A percentile compares a stretch with the other conserved stretches of the same genome.
Evolutionary conservation across 2,888 invertebrate species (phyloP).

Genomic region (Antheraea yamamai): DNA sequence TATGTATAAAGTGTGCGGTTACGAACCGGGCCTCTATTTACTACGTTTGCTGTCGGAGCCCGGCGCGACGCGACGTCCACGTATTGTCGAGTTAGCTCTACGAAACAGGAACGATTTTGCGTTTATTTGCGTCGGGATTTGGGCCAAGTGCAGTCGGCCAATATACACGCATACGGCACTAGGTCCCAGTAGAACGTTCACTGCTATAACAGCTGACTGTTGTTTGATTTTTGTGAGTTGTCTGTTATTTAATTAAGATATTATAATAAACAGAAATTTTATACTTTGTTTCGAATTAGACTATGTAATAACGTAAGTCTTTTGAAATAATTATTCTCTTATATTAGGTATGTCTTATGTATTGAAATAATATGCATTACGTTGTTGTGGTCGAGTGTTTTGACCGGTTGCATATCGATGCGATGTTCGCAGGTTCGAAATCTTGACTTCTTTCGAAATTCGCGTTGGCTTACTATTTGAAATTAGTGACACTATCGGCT

Average conservation of each 20-base stretch:
- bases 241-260: background rate
- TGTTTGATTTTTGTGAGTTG: background rate
- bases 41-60: constrained; percentile 48
- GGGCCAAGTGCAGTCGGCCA: constrained; percentile 75
- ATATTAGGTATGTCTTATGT: background rate
- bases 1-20: constrained; percentile 37
- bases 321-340: background rate
- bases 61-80: constrained; percentile 41
- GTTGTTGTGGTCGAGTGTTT: no score
- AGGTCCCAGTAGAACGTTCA: constrained; percentile 12
- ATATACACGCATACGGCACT: constrained; percentile 54
- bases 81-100: constrained; percentile 46
- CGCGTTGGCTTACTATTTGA: no score
- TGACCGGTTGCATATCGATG: no score
- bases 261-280: background rate
- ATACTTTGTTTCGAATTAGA: no score
- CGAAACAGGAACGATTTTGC: constrained; percentile 55
- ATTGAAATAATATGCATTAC: no score
- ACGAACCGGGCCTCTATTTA: constrained; percentile 51
- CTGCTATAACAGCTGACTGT: constrained; percentile 5
- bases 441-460: no score
- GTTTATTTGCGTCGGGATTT: constrained; percentile 70
- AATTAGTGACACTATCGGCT: no score
- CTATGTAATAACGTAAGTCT: no score
- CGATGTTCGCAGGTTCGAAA: no score